phyloP scores from a whole-genome alignment of 1,140 invertebrate genomes.

The Oncopodura yosiiana region DNA sequence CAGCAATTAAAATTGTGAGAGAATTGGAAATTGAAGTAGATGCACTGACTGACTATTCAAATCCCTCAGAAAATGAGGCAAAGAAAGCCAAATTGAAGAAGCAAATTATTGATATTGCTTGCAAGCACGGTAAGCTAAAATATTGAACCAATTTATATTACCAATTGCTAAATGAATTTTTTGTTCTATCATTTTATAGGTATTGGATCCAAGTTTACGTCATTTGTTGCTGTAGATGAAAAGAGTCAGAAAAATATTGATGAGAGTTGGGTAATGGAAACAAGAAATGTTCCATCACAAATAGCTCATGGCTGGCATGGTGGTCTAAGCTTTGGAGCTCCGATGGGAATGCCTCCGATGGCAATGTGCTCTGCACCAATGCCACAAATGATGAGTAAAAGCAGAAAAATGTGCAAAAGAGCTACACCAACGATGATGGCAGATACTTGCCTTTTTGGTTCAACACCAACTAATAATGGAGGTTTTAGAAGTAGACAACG shows the following conservation, averaged over 20 bases:
- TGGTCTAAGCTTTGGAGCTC: background rate
- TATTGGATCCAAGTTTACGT: conserved; percentile 33
- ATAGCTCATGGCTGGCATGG: conserved; percentile 34
- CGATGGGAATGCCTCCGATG: background rate
- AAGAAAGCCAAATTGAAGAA: conserved; percentile 23
- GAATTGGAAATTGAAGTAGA: conserved; percentile 32
- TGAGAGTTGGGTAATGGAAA: conserved; percentile 34
- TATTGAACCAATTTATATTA: background rate
- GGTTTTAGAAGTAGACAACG: too few species aligned
- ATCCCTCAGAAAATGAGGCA: background rate
- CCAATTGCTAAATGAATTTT: background rate
- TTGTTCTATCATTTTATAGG: conserved; percentile 17
- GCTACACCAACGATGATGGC: too few species aligned
- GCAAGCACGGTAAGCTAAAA: conserved; percentile 15
- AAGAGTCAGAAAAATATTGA: conserved; percentile 11
- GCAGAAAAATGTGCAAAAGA: background rate
- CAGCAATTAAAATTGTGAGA: conserved; percentile 35
- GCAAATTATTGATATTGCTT: conserved; percentile 29
- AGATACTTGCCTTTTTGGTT: too few species aligned
- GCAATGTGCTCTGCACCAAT: background rate
- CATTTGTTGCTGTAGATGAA: conserved; percentile 33
- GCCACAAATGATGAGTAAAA: background rate
- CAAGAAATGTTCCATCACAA: conserved; percentile 31
- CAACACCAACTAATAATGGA: too few species aligned
- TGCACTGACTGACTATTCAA: background rate